Percentiles rank a stretch among this genome's conserved stretches.
Conservation (phyloP, 2,888 invertebrate species). For the Acleris holmiana region DNA sequence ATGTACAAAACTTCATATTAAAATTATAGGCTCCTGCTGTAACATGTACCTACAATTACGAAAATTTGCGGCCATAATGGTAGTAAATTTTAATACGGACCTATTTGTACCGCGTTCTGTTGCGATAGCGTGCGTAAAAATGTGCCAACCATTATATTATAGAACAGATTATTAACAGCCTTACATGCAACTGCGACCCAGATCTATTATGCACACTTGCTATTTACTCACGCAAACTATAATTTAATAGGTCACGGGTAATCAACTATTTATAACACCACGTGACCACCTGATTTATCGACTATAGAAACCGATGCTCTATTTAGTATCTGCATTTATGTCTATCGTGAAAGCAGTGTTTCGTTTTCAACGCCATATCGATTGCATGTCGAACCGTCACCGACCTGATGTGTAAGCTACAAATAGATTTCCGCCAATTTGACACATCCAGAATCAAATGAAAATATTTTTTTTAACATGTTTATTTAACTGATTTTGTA, state of each 20-base stretch:
- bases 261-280: slow-evolving; percentile 20
- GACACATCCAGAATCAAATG: too few relatives aligned
- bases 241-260: slow-evolving; percentile 28
- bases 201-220: slow-evolving; percentile 40
- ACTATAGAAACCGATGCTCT: neutral
- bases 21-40: slow-evolving; percentile 21
- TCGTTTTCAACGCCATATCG: too few relatives aligned
- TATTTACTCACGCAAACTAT: slow-evolving; percentile 41
- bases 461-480: too few relatives aligned
- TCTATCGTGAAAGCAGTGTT: neutral
- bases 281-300: neutral
- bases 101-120: slow-evolving; percentile 15
- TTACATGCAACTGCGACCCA: slow-evolving; percentile 48
- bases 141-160: slow-evolving; percentile 42
- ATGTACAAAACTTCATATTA: too few relatives aligned
- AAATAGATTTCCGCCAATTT: too few relatives aligned
- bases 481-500: too few relatives aligned
- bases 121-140: slow-evolving; percentile 39
- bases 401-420: too few relatives aligned
- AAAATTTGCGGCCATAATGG: slow-evolving; percentile 25
- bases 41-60: slow-evolving; percentile 24
- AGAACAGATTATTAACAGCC: slow-evolving; percentile 41
- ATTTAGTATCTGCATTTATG: neutral
- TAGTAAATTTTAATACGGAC: slow-evolving; percentile 11
- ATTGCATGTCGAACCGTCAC: too few relatives aligned